phyloP scores from a whole-genome alignment of 1,140 invertebrate genomes.

The Polyergus mexicanus region DNA sequence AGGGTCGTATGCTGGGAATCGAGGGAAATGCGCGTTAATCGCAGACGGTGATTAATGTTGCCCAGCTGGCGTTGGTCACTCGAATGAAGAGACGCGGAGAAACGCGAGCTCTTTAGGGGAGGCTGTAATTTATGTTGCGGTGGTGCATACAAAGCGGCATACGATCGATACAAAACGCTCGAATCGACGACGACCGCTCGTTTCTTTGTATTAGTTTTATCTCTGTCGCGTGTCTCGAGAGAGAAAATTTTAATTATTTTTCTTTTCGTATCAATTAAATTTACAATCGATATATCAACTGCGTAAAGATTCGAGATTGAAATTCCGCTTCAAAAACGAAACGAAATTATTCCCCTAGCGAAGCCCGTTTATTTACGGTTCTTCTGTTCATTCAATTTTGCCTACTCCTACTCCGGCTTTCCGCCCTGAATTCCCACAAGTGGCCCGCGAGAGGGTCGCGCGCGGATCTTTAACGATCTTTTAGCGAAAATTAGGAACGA shows the following conservation, averaged over 20 bases:
- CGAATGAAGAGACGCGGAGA: constrained; percentile 65
- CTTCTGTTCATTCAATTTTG: background rate
- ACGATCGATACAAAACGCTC: constrained; percentile 61
- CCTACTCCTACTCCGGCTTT: background rate
- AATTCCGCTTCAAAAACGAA: background rate
- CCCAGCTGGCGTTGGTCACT: constrained; percentile 54
- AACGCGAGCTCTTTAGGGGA: constrained; percentile 62
- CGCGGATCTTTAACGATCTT: constrained; percentile 57
- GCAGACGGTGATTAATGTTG: constrained; percentile 73
- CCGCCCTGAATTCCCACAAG: background rate
- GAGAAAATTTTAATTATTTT: background rate
- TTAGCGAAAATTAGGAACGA: constrained; percentile 38
- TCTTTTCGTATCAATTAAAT: background rate
- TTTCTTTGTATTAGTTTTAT: background rate
- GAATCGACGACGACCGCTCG: constrained; percentile 14
- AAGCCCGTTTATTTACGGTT: background rate
- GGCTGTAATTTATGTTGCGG: constrained; percentile 66
- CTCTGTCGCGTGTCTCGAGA: background rate
- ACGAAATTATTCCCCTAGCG: background rate
- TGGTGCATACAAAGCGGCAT: constrained; percentile 48
- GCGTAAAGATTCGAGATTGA: background rate
- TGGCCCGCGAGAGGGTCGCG: background rate
- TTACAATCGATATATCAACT: background rate
- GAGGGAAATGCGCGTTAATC: constrained; percentile 73
- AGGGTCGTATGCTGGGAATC: constrained; percentile 28